Conservation (phyloP, 2,113 vertebrate species). For the Mesembrinibis cayennensis region DNA sequence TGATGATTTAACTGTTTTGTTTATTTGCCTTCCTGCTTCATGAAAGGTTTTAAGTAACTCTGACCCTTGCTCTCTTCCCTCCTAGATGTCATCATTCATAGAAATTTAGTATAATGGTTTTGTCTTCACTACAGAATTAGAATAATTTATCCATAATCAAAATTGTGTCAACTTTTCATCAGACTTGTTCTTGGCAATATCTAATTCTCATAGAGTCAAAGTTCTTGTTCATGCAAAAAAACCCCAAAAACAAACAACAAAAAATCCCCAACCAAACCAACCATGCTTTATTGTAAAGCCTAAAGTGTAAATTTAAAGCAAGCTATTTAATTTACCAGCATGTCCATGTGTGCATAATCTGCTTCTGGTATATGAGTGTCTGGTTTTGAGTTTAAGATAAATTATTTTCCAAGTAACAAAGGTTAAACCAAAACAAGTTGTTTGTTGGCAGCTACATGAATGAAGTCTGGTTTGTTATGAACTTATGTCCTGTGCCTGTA, state of each 20-base stretch:
- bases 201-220: background rate
- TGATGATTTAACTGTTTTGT: background rate
- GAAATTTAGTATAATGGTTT: background rate
- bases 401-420: background rate
- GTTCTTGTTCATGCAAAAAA: background rate
- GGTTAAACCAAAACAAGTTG: background rate
- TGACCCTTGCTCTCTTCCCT: background rate
- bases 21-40: background rate
- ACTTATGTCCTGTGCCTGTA: background rate
- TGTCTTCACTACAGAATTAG: background rate
- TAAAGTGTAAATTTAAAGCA: background rate
- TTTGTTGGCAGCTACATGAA: background rate
- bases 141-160: background rate
- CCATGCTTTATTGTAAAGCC: background rate
- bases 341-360: background rate
- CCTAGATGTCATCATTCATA: background rate
- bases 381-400: background rate
- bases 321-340: background rate
- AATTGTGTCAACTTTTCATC: background rate
- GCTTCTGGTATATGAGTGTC: background rate
- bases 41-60: background rate
- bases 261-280: background rate
- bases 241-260: background rate
- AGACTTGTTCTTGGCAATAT: background rate
- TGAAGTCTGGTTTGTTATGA: background rate